Conservation (phyloP, 2,113 vertebrate species). For the Clarias gariepinus region DNA sequence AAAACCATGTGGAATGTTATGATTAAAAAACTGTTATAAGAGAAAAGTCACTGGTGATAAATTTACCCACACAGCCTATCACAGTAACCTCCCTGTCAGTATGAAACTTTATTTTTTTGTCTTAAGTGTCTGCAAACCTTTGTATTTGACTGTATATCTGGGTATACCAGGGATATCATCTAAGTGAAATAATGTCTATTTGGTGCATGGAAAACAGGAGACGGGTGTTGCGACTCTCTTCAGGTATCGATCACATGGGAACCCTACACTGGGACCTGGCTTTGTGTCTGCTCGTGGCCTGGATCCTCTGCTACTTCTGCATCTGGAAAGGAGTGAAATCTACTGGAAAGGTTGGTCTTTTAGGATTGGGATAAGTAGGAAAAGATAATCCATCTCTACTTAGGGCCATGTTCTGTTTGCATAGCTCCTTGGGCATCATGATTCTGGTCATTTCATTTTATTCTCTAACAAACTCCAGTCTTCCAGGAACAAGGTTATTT, state of each 20-base stretch:
- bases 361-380: not conserved
- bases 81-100: not conserved
- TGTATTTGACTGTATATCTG: not conserved
- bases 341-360: slow-evolving; percentile 83
- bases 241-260: slow-evolving; percentile 85
- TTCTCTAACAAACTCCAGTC: not conserved
- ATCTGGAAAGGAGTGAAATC: slow-evolving; percentile 94
- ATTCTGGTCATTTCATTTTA: not conserved
- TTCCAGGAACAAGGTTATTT: slow-evolving; percentile 5
- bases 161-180: not conserved
- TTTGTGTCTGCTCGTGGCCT: slow-evolving; percentile 80
- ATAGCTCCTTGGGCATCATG: not conserved
- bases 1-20: not conserved
- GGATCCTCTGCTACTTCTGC: slow-evolving; percentile 91
- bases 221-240: slow-evolving; percentile 82
- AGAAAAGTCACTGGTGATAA: not conserved
- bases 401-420: not conserved
- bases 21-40: not conserved
- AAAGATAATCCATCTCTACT: not conserved
- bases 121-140: not conserved
- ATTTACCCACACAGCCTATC: not conserved
- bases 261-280: slow-evolving; percentile 84
- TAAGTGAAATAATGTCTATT: not conserved
- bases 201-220: slow-evolving; percentile 65
- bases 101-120: not conserved